A percentile compares a stretch with the other conserved stretches of the same genome.
These are phyloP conservation scores for Cryptus viduatorius DNA, from an alignment of 2,888 invertebrate species.

Conservation along the genomic window DNA sequence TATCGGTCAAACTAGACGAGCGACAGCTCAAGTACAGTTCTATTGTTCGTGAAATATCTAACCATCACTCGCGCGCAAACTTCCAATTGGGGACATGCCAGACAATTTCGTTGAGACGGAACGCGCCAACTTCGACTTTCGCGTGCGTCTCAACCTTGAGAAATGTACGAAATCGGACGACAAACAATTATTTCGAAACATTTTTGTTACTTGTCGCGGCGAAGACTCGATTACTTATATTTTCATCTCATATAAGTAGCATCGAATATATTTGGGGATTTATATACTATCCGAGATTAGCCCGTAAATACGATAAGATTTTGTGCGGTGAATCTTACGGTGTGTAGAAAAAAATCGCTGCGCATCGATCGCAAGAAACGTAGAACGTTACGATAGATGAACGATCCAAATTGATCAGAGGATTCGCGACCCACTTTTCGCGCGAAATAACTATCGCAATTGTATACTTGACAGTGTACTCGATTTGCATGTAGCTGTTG, in stretches of 20 bases:
- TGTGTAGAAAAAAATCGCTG: background rate
- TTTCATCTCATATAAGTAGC: too few relatives aligned
- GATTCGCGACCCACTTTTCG: constrained; percentile 63
- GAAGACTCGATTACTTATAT: background rate
- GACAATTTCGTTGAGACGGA: constrained; percentile 75
- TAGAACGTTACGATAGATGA: background rate
- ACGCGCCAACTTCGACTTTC: constrained; percentile 68
- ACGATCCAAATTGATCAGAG: constrained; percentile 64
- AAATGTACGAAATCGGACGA: constrained; percentile 29
- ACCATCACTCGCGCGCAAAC: constrained; percentile 63
- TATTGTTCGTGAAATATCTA: constrained; percentile 69
- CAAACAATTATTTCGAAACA: constrained; percentile 15
- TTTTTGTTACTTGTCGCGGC: background rate
- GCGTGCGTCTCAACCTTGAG: constrained; percentile 56
- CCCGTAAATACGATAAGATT: background rate
- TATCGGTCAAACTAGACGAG: constrained; percentile 65
- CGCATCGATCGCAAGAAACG: background rate
- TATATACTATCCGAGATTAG: too few relatives aligned
- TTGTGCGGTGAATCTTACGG: too few relatives aligned
- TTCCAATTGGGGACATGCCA: constrained; percentile 80
- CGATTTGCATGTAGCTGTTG: constrained; percentile 50
- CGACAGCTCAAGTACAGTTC: constrained; percentile 48
- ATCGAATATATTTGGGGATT: too few relatives aligned
- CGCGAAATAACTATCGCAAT: constrained; percentile 54
- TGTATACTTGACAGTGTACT: constrained; percentile 61